Base-by-base conservation (phyloP, 2,797 vertebrate genomes). In the Halcyon smyrnensis region DNA sequence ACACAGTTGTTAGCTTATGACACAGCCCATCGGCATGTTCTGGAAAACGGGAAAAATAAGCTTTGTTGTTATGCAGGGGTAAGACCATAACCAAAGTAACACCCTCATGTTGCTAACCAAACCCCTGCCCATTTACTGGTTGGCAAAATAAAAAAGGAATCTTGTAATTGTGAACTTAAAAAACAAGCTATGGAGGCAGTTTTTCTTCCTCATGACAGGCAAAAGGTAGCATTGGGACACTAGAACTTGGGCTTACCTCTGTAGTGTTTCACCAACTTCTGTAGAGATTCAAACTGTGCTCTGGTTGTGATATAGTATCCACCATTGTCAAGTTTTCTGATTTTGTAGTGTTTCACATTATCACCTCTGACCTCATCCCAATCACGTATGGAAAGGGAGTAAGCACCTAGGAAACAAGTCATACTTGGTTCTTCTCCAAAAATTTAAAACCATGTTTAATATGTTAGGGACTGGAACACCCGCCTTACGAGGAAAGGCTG, bases 291-390 rank as follows among this genome's bases (percentile, higher is more conserved):
- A 97, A 99, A 99, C 94, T 99, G 99, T 60, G 99, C 99, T 90
- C 99, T 98, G 16, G 99, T 99, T 87, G 99, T 99, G 97, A 99
- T 99, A 95, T 99, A 99, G 96, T 99, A 99, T 89, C 99, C 99
- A 89, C 99, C 99, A 57, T 97, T 99, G 97, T 99, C 99, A 91
- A 99, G 99, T 98, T 99, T 99, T 74, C 99, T 98, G 95, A 99
- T 99, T 98, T 99, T 99, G 98, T 99, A 99, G 98, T 99, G 99
- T 97, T 99, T 99, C 97, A 99, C 99, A 96, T 99, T 99, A 98
- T 99, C 99, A 59, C 99, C 99, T 97, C 98, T 99, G 92, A 98
- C 96, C 67, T 99, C 99, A 75, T 99, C 99, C 99, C 99, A 99
- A 97, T 99, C 99, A 91, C 99, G 98, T 96, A 99, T 99, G 46